These are phyloP conservation scores for Polyergus mexicanus DNA, from an alignment of 1,140 invertebrate genomes.

Conservation along the genomic window DNA sequence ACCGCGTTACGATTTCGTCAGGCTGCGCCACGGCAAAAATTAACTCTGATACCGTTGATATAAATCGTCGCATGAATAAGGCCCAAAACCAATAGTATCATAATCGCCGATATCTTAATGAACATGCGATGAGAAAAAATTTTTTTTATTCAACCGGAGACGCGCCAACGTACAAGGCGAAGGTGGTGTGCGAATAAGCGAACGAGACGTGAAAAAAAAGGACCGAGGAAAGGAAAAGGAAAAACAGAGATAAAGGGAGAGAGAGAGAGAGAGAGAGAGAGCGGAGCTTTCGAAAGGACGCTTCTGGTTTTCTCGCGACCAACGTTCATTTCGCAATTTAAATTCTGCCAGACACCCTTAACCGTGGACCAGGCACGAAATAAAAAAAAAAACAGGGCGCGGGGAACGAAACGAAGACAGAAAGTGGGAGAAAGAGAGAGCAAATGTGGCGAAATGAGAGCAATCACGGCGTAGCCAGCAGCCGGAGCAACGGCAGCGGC, in stretches of 20 bases:
- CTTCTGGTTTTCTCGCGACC: constrained; percentile 58
- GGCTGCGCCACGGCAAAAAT: constrained; percentile 12
- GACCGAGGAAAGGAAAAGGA: background rate
- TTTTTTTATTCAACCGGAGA: constrained; percentile 18
- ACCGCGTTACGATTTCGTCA: constrained; percentile 44
- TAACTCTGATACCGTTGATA: constrained; percentile 14
- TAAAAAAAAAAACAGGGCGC: constrained; percentile 38
- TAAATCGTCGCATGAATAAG: constrained; percentile 29
- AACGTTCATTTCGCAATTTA: constrained; percentile 69
- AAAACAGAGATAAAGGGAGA: background rate
- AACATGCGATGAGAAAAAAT: constrained; percentile 42
- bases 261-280: background rate
- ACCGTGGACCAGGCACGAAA: constrained; percentile 48
- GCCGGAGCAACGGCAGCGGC: constrained; percentile 55
- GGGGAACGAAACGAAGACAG: constrained; percentile 36
- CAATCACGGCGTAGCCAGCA: constrained; percentile 60
- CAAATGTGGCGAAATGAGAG: constrained; percentile 76
- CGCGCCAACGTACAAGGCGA: constrained; percentile 18
- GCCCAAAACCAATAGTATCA: constrained; percentile 38
- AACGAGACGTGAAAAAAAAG: background rate
- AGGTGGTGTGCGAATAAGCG: constrained; percentile 10
- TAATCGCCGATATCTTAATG: constrained; percentile 67
- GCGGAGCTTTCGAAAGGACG: constrained; percentile 35
- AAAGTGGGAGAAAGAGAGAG: constrained; percentile 50
- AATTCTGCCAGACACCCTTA: constrained; percentile 79